Conservation (phyloP, 2,113 vertebrate species). For the Leptobrachium leishanense region DNA sequence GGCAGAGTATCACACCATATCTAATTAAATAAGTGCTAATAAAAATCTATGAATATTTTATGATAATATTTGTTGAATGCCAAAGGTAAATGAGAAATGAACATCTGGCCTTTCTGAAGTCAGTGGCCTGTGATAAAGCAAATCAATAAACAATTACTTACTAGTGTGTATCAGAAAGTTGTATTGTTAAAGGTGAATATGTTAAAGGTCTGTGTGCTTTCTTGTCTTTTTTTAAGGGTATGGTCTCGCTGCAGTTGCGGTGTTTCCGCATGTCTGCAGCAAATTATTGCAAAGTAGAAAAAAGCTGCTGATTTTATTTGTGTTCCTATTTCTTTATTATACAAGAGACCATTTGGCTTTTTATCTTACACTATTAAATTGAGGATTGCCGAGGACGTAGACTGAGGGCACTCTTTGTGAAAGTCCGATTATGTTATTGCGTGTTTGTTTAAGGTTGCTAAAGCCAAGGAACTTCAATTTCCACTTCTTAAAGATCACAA, state of each 20-base stretch:
- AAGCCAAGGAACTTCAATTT: not conserved
- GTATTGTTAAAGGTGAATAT: constrained; percentile 25
- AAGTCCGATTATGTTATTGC: not conserved
- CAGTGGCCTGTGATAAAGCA: constrained; percentile 48
- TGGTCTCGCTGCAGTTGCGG: too few relatives aligned
- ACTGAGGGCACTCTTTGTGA: not conserved
- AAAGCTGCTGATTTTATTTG: too few relatives aligned
- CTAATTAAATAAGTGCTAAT: constrained; percentile 37
- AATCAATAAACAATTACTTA: constrained; percentile 39
- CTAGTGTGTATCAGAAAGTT: not conserved
- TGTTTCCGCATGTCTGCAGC: too few relatives aligned
- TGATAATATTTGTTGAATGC: constrained; percentile 45
- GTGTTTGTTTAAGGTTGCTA: not conserved
- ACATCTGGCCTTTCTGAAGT: constrained; percentile 44
- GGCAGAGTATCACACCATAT: constrained; percentile 6
- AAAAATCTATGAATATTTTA: constrained; percentile 39
- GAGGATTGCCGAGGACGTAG: too few relatives aligned
- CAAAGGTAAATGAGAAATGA: constrained; percentile 44
- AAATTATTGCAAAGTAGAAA: too few relatives aligned
- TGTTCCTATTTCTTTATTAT: too few relatives aligned
- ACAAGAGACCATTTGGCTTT: too few relatives aligned
- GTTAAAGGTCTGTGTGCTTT: not conserved
- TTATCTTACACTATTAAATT: too few relatives aligned
- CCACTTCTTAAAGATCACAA: constrained; percentile 5
- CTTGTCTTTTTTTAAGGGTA: too few relatives aligned